These are phyloP conservation scores for Plagodis dolabraria DNA, from an alignment of 2,888 invertebrate genomes.

Conservation along the genomic window DNA sequence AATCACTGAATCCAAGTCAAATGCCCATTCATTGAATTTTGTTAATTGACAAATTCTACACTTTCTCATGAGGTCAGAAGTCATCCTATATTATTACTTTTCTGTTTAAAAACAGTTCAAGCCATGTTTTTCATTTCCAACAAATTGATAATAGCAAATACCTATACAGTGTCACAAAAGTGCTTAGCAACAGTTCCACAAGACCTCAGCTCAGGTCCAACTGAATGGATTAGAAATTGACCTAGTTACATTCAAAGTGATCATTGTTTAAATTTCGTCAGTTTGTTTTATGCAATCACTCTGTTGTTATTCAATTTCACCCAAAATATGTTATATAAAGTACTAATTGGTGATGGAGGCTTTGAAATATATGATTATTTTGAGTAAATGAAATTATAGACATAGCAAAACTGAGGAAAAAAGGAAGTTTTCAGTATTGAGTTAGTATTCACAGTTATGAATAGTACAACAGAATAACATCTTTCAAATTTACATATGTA, in stretches of 20 bases:
- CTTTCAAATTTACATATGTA: no score
- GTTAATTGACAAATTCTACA: no score
- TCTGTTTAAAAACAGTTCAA: neutral
- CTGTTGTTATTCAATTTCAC: conserved; percentile 11
- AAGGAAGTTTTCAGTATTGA: no score
- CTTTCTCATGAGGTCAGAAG: neutral
- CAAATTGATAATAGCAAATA: conserved; percentile 6
- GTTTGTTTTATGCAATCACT: conserved; percentile 20
- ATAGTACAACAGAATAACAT: no score
- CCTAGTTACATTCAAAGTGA: conserved; percentile 57
- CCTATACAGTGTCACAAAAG: conserved; percentile 8
- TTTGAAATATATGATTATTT: no score
- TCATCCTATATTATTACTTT: neutral
- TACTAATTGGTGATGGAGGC: neutral
- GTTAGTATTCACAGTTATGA: no score
- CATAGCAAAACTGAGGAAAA: no score
- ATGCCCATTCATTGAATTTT: no score
- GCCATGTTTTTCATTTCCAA: neutral
- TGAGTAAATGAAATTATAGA: no score
- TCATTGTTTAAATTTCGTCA: conserved; percentile 48
- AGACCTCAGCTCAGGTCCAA: conserved; percentile 43
- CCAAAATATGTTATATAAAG: conserved; percentile 1
- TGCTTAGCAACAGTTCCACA: conserved; percentile 31
- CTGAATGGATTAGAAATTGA: conserved; percentile 68
- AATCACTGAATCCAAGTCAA: no score